These are phyloP conservation scores for Sebastes melanostomus DNA, from an alignment of 2,797 vertebrate genomes.

Conservation along the genomic window DNA sequence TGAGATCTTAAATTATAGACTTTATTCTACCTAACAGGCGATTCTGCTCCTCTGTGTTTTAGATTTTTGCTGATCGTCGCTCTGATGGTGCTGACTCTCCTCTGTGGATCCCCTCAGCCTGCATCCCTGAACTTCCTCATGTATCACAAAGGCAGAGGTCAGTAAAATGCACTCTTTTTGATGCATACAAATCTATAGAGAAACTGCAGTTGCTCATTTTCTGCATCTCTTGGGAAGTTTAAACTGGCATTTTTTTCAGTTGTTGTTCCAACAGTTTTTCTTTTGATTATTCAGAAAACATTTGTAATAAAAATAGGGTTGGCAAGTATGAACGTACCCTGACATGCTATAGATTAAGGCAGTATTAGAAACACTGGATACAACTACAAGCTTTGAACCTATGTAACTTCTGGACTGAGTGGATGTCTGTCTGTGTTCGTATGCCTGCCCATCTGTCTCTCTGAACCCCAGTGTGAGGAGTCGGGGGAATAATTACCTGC, in stretches of 20 bases:
- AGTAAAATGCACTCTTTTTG: constrained; percentile 1
- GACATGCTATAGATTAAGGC: neutral
- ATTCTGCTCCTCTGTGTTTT: constrained; percentile 14
- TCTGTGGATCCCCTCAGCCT: constrained; percentile 6
- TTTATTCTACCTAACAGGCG: neutral
- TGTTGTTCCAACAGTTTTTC: neutral
- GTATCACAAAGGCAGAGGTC: constrained; percentile 17
- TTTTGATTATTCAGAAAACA: neutral
- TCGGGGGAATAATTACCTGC: constrained; percentile 79
- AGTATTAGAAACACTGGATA: neutral
- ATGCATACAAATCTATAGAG: neutral
- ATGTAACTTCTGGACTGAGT: neutral
- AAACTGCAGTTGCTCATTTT: neutral
- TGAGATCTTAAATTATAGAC: neutral
- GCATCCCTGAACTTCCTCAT: neutral
- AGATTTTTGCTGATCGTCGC: constrained; percentile 26
- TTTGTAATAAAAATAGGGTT: no score
- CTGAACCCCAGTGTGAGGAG: constrained; percentile 45
- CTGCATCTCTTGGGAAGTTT: neutral
- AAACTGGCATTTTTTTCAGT: neutral
- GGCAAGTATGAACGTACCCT: neutral
- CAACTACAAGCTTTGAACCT: neutral
- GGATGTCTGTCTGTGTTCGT: constrained; percentile 23
- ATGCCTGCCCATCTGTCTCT: constrained; percentile 41
- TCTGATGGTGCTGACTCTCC: constrained; percentile 18